Base-by-base conservation (phyloP, 2,797 vertebrate species). In the Dendrocincla fuliginosa region DNA sequence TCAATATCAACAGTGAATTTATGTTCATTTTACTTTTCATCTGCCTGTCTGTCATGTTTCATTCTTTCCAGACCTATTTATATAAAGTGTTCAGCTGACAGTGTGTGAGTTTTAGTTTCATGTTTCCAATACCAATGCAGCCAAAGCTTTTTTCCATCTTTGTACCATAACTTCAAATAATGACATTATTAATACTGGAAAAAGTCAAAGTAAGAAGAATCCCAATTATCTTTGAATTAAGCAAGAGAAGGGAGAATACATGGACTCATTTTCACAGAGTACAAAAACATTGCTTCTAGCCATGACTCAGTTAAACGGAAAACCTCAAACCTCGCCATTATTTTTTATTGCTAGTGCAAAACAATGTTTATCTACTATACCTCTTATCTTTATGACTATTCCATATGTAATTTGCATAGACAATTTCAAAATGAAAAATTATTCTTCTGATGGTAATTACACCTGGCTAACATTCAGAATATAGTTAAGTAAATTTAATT, bases 51-150 rank as follows among this genome's bases (percentile, higher is more conserved):
- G 37, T 46, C 5, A 16, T 3, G 1, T 74, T 84, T 74, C 44
- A 63, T 3, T 70, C 22, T 81, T 61, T 39, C 41, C 63, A 65
- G 37, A 33, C 11, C 5, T 71, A 7, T 11, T 64, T 44, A 13
- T 18, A 13, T 25, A 56, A 6, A 13, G 10, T 22, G 8, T 73
- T 80, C 61, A 42, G 59, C 44, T 95, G 59, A 82, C 14, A 2
- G 7, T 92, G 60, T 78, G 59, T 44, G 24, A 6, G 57, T 81
- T 87, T 82, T 75, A 83, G 30, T 33, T 77, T 70, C 3, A 13
- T 84, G 91, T 96, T 95, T 96, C 81, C n/a, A 57, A 60, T 49
- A 95, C 13, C 37, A 89, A 90, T 79, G 11, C 10, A 2, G 6
- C 22, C 77, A 77, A 90, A 57, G 18, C 22, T 49, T 78, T 87